Evolutionary conservation across 2,888 invertebrate genomes (phyloP), one percentile per base, ranked within the genome.

Genomic region (Agriopis marginaria): DNA sequence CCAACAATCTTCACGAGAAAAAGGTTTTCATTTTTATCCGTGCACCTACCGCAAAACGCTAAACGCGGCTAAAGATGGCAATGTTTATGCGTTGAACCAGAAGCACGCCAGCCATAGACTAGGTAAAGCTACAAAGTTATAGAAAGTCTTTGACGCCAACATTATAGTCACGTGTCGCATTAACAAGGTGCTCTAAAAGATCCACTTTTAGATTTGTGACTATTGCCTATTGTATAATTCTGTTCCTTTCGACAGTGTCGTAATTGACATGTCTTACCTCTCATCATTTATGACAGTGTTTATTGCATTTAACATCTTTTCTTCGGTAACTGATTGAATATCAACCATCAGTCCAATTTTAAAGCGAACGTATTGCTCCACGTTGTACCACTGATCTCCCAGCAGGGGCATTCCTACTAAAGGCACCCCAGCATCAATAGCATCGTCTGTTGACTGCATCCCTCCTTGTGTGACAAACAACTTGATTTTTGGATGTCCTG

Each of bases 391-490:
- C 71, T 92, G 92, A 71, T 94, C 93, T 0, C 82, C 87, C 10
- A 88, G 75, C 79, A 92, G 87, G 8, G 91, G 91, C 49, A 93
- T 71, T 9, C 86, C 91, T 7, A 93, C 79, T 0, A 93, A 68
- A 2, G 93, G 92, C 0, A 91, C 88, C 51, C 85, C 86, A 4
- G 87, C 86, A 23, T 79, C 81, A 11, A 93, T 84, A 1, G 92
- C 86, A 72, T 94, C 93, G 23, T 91, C 90, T 0, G 89, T 83
- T 0, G 93, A 93, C 62, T 93, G 92, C 2, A 91, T 72, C 2
- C 94, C 94, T 56, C 91, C 91, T 85, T 93, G 94, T 0, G 89
- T 91, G 53, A 93, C 87, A 63, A 94, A 94, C 1, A 91, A 63
- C 71, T 92, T 94, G 0, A 94, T 71, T 62, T 94, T 94, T n/a